Conservation (phyloP, 1,140 invertebrate species). For the Hypothenemus hampei region DNA sequence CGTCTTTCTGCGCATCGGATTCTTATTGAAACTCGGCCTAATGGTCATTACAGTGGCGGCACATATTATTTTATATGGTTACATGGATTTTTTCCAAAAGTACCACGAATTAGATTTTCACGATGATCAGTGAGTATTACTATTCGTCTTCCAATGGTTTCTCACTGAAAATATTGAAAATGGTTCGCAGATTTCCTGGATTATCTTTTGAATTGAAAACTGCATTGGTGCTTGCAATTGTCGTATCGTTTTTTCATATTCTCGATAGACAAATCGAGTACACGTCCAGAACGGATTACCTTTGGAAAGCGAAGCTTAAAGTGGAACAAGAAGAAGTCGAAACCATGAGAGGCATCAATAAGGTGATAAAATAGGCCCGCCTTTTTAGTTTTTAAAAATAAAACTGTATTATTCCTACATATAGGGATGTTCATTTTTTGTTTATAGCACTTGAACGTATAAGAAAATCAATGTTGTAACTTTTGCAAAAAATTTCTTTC, state of each 20-base stretch:
- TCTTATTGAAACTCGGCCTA: conserved; percentile 71
- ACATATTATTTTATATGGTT: conserved; percentile 61
- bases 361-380: conserved; percentile 56
- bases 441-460: too few relatives aligned
- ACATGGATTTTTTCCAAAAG: conserved; percentile 54
- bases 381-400: background rate
- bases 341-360: conserved; percentile 92
- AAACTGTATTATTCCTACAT: too few relatives aligned
- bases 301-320: conserved; percentile 88
- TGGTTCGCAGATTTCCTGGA: conserved; percentile 54
- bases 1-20: conserved; percentile 77
- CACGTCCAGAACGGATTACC: conserved; percentile 80
- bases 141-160: conserved; percentile 31
- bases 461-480: too few relatives aligned
- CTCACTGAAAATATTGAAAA: too few relatives aligned
- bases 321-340: conserved; percentile 92
- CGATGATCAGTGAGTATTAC: conserved; percentile 55
- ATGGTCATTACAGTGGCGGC: conserved; percentile 64
- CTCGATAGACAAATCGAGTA: conserved; percentile 83
- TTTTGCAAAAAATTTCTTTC: too few relatives aligned
- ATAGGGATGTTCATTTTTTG: too few relatives aligned
- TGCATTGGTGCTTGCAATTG: conserved; percentile 57
- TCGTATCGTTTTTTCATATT: conserved; percentile 62
- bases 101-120: conserved; percentile 50
- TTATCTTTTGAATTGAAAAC: conserved; percentile 63